Percentiles rank a stretch among this genome's conserved stretches.
Conservation (phyloP, 2,888 invertebrate genomes). For the Apodemia hepburni region DNA sequence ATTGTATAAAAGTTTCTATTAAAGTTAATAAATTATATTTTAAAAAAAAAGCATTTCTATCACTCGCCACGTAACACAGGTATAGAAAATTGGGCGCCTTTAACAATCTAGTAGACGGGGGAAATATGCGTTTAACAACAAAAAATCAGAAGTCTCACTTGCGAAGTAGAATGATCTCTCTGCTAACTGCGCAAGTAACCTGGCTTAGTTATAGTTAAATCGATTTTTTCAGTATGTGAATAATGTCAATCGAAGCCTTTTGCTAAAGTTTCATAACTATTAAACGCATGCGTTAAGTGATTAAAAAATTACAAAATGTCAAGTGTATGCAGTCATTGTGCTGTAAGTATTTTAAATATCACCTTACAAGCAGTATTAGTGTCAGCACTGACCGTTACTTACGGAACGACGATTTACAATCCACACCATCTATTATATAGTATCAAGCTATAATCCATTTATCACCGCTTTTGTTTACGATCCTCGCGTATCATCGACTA, state of each 20-base stretch:
- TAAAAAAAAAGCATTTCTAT: too few species aligned
- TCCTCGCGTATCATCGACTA: conserved; percentile 75
- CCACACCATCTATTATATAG: conserved; percentile 70
- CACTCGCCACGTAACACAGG: too few species aligned
- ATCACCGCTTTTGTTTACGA: conserved; percentile 79
- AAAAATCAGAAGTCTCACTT: too few species aligned
- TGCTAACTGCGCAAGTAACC: too few species aligned
- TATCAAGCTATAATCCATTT: conserved; percentile 76
- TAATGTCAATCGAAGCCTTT: not conserved
- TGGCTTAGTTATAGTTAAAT: too few species aligned
- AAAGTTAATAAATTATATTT: too few species aligned
- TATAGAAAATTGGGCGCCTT: too few species aligned
- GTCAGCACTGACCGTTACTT: conserved; percentile 49
- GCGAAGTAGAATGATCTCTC: too few species aligned
- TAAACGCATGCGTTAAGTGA: not conserved
- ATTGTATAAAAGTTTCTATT: too few species aligned
- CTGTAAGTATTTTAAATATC: conserved; percentile 3
- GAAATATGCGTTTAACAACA: too few species aligned
- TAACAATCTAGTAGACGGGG: too few species aligned
- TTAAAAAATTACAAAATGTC: conserved; percentile 6
- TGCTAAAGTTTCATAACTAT: not conserved
- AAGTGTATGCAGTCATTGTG: not conserved
- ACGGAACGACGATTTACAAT: conserved; percentile 74
- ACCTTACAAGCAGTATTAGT: conserved; percentile 8
- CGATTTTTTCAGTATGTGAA: too few species aligned